Evolutionary conservation across 2,797 vertebrate species (phyloP).

Genomic region (Perdix hodgsoniae): DNA sequence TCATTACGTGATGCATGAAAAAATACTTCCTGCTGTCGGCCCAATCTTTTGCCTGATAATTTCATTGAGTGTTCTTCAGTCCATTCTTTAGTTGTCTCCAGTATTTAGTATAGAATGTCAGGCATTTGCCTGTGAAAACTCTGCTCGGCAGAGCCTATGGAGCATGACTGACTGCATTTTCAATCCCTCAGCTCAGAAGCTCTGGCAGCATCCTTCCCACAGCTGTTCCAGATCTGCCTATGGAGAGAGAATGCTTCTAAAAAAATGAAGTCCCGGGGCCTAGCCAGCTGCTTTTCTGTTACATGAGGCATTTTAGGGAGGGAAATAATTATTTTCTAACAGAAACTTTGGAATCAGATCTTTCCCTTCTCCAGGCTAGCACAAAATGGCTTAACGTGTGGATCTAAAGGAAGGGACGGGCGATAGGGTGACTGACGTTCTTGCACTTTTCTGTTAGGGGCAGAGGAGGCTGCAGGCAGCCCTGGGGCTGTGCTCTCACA

Average conservation of each 20-base stretch:
- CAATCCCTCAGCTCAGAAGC: not conserved
- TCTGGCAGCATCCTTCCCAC: constrained; percentile 39
- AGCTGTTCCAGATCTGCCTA: constrained; percentile 46
- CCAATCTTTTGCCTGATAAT: not conserved
- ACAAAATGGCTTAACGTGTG: not conserved
- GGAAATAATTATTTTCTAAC: not conserved
- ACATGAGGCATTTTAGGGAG: not conserved
- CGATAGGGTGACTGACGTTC: not conserved
- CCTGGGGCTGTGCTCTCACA: not conserved
- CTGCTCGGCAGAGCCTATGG: not conserved
- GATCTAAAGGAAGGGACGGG: not conserved
- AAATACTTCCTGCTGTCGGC: constrained; percentile 40
- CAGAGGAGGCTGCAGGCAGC: not conserved
- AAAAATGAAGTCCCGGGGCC: not conserved
- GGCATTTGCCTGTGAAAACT: not conserved
- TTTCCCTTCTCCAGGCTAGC: not conserved
- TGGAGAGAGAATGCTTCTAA: not conserved
- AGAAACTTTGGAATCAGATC: not conserved
- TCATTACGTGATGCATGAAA: constrained; percentile 14
- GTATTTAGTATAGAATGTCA: not conserved
- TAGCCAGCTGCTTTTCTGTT: not conserved
- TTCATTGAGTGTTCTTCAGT: constrained; percentile 7
- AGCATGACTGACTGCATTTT: not conserved
- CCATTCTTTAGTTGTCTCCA: not conserved
- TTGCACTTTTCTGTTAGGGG: not conserved